A percentile compares a stretch with the other conserved stretches of the same genome.
phyloP scores from a whole-genome alignment of 2,888 invertebrate genomes.

The Holacanthella duospinosa region DNA sequence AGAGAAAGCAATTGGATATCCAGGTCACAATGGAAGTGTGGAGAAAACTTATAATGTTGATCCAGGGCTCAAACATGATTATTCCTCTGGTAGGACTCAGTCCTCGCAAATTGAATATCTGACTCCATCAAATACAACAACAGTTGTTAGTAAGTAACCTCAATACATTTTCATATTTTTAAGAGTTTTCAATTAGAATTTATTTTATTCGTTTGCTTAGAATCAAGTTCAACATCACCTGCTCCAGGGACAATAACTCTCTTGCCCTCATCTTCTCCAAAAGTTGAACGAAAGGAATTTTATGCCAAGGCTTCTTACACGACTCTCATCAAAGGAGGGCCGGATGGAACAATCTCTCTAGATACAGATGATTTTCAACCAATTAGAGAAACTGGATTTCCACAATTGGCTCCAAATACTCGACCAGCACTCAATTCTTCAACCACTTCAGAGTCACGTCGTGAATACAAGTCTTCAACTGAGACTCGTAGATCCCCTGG shows the following conservation, averaged over 20 bases:
- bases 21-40: slow-evolving; percentile 19
- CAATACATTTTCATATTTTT: background rate
- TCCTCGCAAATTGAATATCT: slow-evolving; percentile 24
- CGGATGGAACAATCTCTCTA: background rate
- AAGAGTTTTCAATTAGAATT: background rate
- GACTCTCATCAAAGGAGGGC: slow-evolving; percentile 30
- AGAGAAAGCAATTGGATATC: slow-evolving; percentile 31
- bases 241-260: slow-evolving; percentile 14
- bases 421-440: slow-evolving; percentile 4
- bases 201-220: slow-evolving; percentile 3
- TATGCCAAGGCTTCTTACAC: slow-evolving; percentile 36
- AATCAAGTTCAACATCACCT: slow-evolving; percentile 26
- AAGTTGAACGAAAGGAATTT: slow-evolving; percentile 34
- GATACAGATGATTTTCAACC: background rate
- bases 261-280: slow-evolving; percentile 24
- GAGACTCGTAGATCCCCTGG: background rate
- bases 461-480: slow-evolving; percentile 8
- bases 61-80: background rate
- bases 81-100: background rate
- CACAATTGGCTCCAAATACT: background rate
- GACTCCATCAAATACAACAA: slow-evolving; percentile 30
- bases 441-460: slow-evolving; percentile 11
- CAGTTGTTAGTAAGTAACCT: slow-evolving; percentile 31
- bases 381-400: background rate
- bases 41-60: background rate